Percentiles rank a stretch among this genome's conserved stretches.
Evolutionary conservation across 2,797 vertebrate genomes (phyloP).

Genomic region (Phoeniculus purpureus): DNA sequence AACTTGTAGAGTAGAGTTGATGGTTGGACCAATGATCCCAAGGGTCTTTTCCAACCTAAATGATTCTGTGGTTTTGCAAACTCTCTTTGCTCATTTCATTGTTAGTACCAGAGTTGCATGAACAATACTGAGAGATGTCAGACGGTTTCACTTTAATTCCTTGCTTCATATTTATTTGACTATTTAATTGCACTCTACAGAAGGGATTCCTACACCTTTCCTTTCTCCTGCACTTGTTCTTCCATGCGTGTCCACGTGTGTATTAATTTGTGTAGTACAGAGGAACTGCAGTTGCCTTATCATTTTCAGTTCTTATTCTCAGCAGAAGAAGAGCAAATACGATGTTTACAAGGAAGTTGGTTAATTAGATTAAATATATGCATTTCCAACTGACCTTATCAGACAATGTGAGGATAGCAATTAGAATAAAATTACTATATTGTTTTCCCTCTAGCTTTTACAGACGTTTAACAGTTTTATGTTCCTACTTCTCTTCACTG

Average conservation of each 20-base stretch:
- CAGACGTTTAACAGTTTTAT: not conserved
- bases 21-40: too few species aligned
- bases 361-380: conserved; percentile 57
- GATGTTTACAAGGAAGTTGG: conserved; percentile 8
- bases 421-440: conserved; percentile 12
- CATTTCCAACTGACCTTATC: conserved; percentile 37
- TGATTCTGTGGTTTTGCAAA: not conserved
- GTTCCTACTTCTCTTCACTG: not conserved
- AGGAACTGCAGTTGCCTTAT: not conserved
- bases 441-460: conserved; percentile 26
- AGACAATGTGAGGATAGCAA: not conserved
- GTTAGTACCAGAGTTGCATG: not conserved
- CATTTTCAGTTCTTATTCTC: conserved; percentile 1
- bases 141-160: not conserved
- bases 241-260: not conserved
- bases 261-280: not conserved
- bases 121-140: not conserved
- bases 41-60: too few species aligned
- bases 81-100: not conserved
- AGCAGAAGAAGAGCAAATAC: conserved; percentile 3
- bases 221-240: not conserved
- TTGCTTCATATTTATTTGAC: not conserved
- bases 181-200: not conserved
- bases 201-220: not conserved
- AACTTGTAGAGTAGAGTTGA: too few species aligned